Evolutionary conservation across 2,797 vertebrate genomes (phyloP), one percentile per base, ranked within the genome.

Genomic region (Phalloptychus januarius): DNA sequence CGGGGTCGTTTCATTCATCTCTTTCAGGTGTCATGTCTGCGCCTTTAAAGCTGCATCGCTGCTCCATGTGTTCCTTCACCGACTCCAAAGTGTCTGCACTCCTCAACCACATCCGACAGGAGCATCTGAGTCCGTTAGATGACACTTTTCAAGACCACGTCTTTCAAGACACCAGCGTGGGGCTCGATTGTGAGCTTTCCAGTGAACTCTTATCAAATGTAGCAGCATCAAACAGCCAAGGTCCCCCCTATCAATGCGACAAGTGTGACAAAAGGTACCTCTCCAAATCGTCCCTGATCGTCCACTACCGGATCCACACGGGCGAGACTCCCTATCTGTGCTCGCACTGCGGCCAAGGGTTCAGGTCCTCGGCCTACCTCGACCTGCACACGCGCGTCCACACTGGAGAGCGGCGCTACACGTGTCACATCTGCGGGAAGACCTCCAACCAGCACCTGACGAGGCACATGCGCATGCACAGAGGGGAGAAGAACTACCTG

Each of bases 391-490:
- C 79, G 6, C 79, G 79, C 1, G 83, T 61, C 6, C 87, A 90
- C 78, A 86, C 89, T 0, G 85, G 84, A 25, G 87, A 89, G 10
- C 79, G 78, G 0, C 83, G 65, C 56, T 87, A 82, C 65, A 79
- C 58, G 36, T 90, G 87, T 50, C 58, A 74, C 71, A 75, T 84
- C 18, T 90, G 89, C 10, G 89, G 89, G 4, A 90, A 90, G 81
- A 85, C 86, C 7, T 86, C 86, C 1, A 71, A 80, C 81, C 86
- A 86, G 40, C 86, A 86, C 13, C 50, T 83, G 72, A 2, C 40
- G 1, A 82, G 88, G 63, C 88, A 88, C 85, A 85, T 90, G 81
- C 79, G 81, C 54, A 90, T 86, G 88, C 88, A 89, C 79, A 6
- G 81, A 50, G 88, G 84, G 38, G 86, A 89, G 20, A 89, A 84